Percentiles rank a stretch among this genome's conserved stretches.
Evolutionary conservation across 2,888 invertebrate genomes (phyloP).

Genomic region (Pyrochroa serraticornis): DNA sequence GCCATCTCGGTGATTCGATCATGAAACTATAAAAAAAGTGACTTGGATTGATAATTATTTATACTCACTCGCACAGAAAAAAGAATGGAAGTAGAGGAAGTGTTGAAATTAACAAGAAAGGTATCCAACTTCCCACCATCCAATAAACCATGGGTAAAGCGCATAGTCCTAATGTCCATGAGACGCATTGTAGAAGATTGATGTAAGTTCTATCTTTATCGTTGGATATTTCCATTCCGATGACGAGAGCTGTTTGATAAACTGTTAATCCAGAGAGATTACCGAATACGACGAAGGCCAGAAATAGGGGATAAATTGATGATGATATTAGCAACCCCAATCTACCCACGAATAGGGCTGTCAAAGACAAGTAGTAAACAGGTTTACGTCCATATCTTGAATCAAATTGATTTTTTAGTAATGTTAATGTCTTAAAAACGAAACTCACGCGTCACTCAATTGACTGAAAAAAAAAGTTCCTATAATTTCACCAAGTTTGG

Average conservation of each 20-base stretch:
- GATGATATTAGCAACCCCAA: slow-evolving; percentile 55
- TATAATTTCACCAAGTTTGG: slow-evolving; percentile 62
- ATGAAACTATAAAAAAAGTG: slow-evolving; percentile 58
- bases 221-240: slow-evolving; percentile 63
- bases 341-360: slow-evolving; percentile 57
- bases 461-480: slow-evolving; percentile 65
- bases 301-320: slow-evolving; percentile 56
- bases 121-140: slow-evolving; percentile 60
- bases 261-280: slow-evolving; percentile 58
- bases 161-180: slow-evolving; percentile 62
- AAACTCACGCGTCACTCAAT: slow-evolving; percentile 64
- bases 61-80: slow-evolving; percentile 57
- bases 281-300: slow-evolving; percentile 57
- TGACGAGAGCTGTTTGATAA: slow-evolving; percentile 60
- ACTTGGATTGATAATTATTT: background rate
- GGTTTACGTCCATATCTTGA: slow-evolving; percentile 60
- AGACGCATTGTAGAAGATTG: slow-evolving; percentile 60
- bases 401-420: slow-evolving; percentile 8
- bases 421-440: too few relatives aligned
- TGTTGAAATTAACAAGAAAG: slow-evolving; percentile 60
- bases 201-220: slow-evolving; percentile 60
- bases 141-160: slow-evolving; percentile 61
- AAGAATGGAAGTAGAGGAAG: slow-evolving; percentile 57
- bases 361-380: slow-evolving; percentile 59
- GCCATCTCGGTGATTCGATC: slow-evolving; percentile 71